Conservation (phyloP, 2,113 vertebrate genomes). For the Sceloporus tristichus region DNA sequence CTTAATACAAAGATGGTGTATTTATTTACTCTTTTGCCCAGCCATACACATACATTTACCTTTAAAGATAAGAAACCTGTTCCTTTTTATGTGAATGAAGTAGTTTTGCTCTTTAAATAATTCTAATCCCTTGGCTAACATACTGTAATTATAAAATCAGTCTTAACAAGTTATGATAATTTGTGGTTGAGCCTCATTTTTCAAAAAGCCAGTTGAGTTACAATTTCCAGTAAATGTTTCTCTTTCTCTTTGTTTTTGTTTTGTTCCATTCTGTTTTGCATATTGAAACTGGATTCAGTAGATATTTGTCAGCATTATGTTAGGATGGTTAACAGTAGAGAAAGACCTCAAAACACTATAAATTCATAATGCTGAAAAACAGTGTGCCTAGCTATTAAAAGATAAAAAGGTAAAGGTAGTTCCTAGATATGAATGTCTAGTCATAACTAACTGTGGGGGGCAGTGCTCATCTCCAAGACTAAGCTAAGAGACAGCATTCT, state of each 20-base stretch:
- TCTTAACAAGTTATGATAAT: slow-evolving; percentile 6
- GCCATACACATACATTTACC: background rate
- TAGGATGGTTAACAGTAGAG: slow-evolving; percentile 64
- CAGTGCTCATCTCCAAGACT: too few species aligned
- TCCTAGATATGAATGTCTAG: too few species aligned
- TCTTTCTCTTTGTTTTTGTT: slow-evolving; percentile 43
- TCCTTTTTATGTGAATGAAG: background rate
- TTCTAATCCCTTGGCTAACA: background rate
- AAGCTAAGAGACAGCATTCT: too few species aligned
- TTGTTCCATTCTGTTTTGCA: slow-evolving; percentile 13
- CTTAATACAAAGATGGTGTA: background rate
- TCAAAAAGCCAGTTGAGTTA: slow-evolving; percentile 35
- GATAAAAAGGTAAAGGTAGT: background rate
- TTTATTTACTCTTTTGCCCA: background rate
- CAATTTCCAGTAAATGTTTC: slow-evolving; percentile 58
- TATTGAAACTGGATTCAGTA: slow-evolving; percentile 65
- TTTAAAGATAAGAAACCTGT: background rate
- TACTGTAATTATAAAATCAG: background rate
- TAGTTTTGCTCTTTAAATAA: background rate
- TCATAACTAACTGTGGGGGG: too few species aligned
- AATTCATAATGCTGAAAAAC: slow-evolving; percentile 68
- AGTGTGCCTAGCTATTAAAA: slow-evolving; percentile 68
- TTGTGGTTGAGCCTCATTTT: slow-evolving; percentile 3
- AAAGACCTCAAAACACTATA: slow-evolving; percentile 68
- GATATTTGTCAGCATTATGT: slow-evolving; percentile 59